These are phyloP conservation scores for Drosophila nigromelanica DNA, from an alignment of 1,140 invertebrate species.

Conservation along the genomic window DNA sequence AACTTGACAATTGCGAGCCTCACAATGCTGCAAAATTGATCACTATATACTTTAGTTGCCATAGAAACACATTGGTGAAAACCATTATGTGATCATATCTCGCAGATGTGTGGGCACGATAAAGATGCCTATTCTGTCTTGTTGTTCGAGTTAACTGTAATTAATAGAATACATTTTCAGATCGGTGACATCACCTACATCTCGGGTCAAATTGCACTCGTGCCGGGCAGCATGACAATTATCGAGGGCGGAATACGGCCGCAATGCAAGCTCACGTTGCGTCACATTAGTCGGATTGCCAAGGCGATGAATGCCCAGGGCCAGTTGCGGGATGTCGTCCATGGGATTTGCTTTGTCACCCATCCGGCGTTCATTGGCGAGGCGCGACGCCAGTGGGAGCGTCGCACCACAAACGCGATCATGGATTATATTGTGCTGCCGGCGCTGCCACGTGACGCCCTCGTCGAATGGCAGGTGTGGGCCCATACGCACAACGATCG, in stretches of 20 bases:
- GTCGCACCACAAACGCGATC: conserved; percentile 93
- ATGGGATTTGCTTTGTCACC: conserved; percentile 93
- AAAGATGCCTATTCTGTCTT: too few species aligned
- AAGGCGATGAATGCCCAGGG: conserved; percentile 90
- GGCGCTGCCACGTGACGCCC: conserved; percentile 90
- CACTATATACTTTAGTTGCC: too few species aligned
- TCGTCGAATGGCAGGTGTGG: conserved; percentile 96
- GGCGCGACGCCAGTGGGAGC: conserved; percentile 91
- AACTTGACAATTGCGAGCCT: too few species aligned
- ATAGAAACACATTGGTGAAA: too few species aligned
- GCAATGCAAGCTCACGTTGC: conserved; percentile 92
- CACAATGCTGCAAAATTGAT: too few species aligned
- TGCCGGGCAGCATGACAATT: conserved; percentile 92
- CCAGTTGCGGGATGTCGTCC: conserved; percentile 91
- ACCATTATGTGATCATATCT: too few species aligned
- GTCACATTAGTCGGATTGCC: conserved; percentile 92
- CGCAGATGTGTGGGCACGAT: too few species aligned
- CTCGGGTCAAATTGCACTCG: conserved; percentile 95
- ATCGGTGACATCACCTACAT: conserved; percentile 92
- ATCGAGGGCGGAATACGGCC: conserved; percentile 89
- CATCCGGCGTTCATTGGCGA: conserved; percentile 88
- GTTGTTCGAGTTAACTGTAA: too few species aligned
- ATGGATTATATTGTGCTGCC: conserved; percentile 94
- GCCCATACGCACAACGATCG: conserved; percentile 93
- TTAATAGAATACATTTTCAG: conserved; percentile 33